Conservation (phyloP, 2,797 vertebrate species). For the Phalloptychus januarius region DNA sequence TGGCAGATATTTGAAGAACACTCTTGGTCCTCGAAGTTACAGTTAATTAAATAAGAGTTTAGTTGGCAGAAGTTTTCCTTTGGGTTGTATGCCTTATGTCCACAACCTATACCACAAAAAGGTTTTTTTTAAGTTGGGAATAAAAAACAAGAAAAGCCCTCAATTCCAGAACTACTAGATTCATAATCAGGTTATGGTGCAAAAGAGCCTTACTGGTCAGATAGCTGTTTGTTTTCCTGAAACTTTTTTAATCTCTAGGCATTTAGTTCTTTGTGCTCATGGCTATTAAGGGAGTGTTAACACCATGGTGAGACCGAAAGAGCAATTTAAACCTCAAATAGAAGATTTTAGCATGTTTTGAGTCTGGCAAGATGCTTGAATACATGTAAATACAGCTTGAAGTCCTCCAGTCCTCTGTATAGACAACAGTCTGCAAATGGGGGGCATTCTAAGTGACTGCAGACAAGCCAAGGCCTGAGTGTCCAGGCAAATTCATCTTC, state of each 20-base stretch:
- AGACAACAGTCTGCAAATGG: not conserved
- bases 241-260: not conserved
- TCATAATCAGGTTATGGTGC: not conserved
- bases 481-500: not conserved
- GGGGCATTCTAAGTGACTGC: not conserved
- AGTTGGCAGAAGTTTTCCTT: not conserved
- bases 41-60: not conserved
- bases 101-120: not conserved
- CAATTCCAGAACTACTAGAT: not conserved
- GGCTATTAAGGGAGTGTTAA: not conserved
- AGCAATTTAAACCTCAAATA: not conserved
- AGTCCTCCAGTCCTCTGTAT: not conserved
- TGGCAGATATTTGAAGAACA: conserved; percentile 17
- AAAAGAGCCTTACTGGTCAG: not conserved
- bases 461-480: not conserved
- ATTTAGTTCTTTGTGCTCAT: not conserved
- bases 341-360: not conserved
- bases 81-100: conserved; percentile 13
- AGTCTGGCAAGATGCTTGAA: not conserved
- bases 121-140: not conserved
- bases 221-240: too few species aligned
- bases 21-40: conserved; percentile 6
- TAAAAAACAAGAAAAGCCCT: not conserved
- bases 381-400: not conserved
- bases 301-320: not conserved